Evolutionary conservation across 2,113 vertebrate species (phyloP), one percentile per base, ranked within the genome.

Genomic region (Salminus brasiliensis): DNA sequence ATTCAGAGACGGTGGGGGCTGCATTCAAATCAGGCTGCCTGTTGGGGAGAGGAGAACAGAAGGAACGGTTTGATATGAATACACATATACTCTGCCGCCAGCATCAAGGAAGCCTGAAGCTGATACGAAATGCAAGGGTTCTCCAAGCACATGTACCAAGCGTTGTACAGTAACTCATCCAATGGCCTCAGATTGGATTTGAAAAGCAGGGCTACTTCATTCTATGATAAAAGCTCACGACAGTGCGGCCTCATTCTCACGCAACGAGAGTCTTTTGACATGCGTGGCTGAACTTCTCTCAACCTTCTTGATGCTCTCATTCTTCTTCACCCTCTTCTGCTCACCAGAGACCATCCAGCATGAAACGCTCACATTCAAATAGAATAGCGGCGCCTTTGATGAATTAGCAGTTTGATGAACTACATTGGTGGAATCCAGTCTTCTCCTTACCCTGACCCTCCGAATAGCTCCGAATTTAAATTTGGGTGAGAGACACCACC

Each of bases 11-110:
- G 10, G 30, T 41, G 32, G 63, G 65, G 36, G 65, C 11, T 53
- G 55, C 68, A 72, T 71, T 72, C 52, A 72, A 82, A 86, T 81
- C 27, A 52, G 53, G 43, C 30, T 53, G 25, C 30, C 32, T 36
- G 36, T 43, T 43, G 49, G 49, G 23, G 47, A 53, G 21, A 43
- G 39, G 34, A 41, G 67, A 59, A 49, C 30, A 74, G 60, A 55
- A 41, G 29, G 25, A 81, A 74, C 41, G 63, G 10, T 76, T 72
- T 69, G 52, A 70, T 47, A 71, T 62, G 23, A 79, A 71, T 52
- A 52, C 60, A 60, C 25, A 78, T 34, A 68, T 53, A 74, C 30
- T 9, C 45, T 27, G 12, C 36, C 49, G 53, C 27, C n/a, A 30
- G 30, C 18, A 73, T 63, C 27, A 72, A 43, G 5, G 34, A 59